Evolutionary conservation across 2,888 invertebrate species (phyloP), one percentile per base, ranked within the genome.

Genomic region (Chloroclystis v-ata): DNA sequence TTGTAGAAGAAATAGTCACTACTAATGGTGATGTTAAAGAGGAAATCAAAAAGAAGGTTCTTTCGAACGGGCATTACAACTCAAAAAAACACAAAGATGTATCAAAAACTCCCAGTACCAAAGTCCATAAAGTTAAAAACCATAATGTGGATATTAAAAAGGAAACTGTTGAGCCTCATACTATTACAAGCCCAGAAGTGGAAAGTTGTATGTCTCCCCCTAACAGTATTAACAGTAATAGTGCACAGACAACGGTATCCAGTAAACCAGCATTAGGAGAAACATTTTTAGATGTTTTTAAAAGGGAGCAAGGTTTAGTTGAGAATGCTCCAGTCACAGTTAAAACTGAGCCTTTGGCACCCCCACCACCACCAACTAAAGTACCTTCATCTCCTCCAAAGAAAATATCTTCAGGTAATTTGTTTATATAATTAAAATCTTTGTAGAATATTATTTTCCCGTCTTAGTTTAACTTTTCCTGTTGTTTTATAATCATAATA

Each of bases 201-300:
- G 72, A 70, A 52, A 64, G 54, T 63, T 60, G 60, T 37, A 49
- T 62, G 46, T 49, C 69, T 25, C 59, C 69, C 38, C 59, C 69
- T 42, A 65, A 57, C 75, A 82, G 78, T 82, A 78, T 79, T 81
- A 83, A 68, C 76, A 82, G 72, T 72, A 81, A 70, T 62, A 74
- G 63, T 68, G 60, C 52, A 5, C 78, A 74, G 56, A 43, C 63
- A 20, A 44, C 56, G n/a, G 52, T 62, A 14, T 50, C 63, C 25
- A 57, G 59, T 29, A 78, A 77, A 50, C 64, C 60, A 30, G 52
- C 65, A 37, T 69, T 63, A 1, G 49, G 71, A 6, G 83, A 84
- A 62, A 86, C 85, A 6, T 87, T 85, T 69, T 64, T 87, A 54
- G 87, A 87, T 81, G 87, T 87, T 30, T 87, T 85, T 56, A 86